Evolutionary conservation across 2,888 invertebrate genomes (phyloP).

Genomic region (Priocnemis perturbator): DNA sequence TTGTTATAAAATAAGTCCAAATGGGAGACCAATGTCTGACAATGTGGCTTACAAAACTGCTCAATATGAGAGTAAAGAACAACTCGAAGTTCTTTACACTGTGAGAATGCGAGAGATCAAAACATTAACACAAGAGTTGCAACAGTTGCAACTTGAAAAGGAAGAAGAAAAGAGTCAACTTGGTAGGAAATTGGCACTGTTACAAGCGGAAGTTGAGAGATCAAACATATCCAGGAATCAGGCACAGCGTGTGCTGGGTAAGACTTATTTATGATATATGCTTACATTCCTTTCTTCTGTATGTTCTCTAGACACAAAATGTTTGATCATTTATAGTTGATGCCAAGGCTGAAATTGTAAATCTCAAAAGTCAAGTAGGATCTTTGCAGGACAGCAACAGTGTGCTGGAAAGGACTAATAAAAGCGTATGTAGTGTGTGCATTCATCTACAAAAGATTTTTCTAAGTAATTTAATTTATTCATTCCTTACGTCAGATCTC

Average conservation of each 20-base stretch:
- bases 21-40: conserved; percentile 60
- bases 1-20: conserved; percentile 65
- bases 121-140: conserved; percentile 61
- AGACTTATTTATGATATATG: conserved; percentile 26
- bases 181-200: conserved; percentile 78
- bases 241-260: conserved; percentile 81
- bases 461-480: conserved; percentile 3
- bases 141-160: conserved; percentile 59
- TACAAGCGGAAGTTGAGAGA: conserved; percentile 80
- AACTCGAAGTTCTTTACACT: conserved; percentile 74
- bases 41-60: conserved; percentile 60
- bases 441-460: background rate
- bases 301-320: background rate
- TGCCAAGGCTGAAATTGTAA: conserved; percentile 66
- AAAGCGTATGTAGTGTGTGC: conserved; percentile 58
- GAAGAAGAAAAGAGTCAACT: conserved; percentile 75
- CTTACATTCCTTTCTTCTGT: background rate
- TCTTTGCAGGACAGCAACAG: conserved; percentile 63
- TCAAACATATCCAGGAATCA: conserved; percentile 79
- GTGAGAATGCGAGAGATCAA: conserved; percentile 73
- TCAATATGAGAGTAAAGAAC: conserved; percentile 70
- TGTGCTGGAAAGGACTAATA: conserved; percentile 65
- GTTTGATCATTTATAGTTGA: conserved; percentile 54
- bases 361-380: conserved; percentile 62
- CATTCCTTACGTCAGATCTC: conserved; percentile 53